Percentiles rank a stretch among this genome's conserved stretches.
These are phyloP conservation scores for Cinclus cinclus DNA, from an alignment of 2,113 vertebrate species.

Conservation along the genomic window DNA sequence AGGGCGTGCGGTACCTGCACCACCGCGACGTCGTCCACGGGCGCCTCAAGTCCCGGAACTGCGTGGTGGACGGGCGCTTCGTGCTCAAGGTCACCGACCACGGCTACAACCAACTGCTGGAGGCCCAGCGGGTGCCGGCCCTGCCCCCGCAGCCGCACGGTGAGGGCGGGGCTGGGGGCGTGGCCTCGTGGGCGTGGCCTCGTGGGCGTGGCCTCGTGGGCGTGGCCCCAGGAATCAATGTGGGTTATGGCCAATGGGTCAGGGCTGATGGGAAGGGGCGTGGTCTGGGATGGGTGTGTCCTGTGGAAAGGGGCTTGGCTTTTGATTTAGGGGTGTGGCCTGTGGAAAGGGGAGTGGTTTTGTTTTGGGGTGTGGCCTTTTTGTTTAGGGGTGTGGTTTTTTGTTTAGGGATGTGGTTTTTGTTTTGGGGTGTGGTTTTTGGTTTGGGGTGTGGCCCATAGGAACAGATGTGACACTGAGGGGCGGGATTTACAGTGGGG, in stretches of 20 bases:
- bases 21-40: constrained; percentile 84
- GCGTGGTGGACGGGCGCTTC: constrained; percentile 91
- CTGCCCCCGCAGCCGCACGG: constrained; percentile 73
- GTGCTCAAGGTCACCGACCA: constrained; percentile 93
- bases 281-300: too few species aligned
- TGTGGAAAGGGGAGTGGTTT: not conserved
- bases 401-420: too few species aligned
- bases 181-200: too few species aligned
- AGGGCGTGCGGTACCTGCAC: constrained; percentile 92
- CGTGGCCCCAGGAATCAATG: not conserved
- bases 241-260: not conserved
- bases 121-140: constrained; percentile 66
- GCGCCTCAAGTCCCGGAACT: constrained; percentile 91
- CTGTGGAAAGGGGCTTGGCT: not conserved
- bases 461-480: too few species aligned
- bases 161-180: not conserved
- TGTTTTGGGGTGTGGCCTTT: not conserved
- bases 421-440: not conserved
- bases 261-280: too few species aligned
- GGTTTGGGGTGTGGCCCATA: not conserved
- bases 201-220: too few species aligned
- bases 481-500: not conserved
- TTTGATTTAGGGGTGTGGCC: not conserved
- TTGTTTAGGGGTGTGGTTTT: too few species aligned
- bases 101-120: constrained; percentile 81